Evolutionary conservation across 1,140 invertebrate species (phyloP).

Genomic region (Eulimnadia texana): DNA sequence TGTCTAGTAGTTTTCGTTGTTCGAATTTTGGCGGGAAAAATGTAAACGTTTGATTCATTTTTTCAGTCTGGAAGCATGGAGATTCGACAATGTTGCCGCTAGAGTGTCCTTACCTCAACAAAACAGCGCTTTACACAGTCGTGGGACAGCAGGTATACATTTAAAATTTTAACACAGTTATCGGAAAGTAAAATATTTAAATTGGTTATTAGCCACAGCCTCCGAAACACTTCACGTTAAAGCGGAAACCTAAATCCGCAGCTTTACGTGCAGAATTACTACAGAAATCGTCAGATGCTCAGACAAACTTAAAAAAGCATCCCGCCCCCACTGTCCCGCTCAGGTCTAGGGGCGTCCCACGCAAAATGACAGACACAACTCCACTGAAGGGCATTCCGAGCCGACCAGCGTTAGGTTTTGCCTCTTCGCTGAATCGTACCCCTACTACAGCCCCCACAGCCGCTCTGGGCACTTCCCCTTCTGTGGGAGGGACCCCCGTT

Average conservation of each 20-base stretch:
- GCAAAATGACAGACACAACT: conserved; percentile 91
- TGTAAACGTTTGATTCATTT: conserved; percentile 3
- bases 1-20: neutral
- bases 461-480: conserved; percentile 19
- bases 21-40: neutral
- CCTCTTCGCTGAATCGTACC: conserved; percentile 7
- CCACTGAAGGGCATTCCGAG: conserved; percentile 81
- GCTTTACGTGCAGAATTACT: conserved; percentile 73
- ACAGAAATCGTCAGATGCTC: conserved; percentile 74
- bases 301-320: conserved; percentile 71
- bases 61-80: conserved; percentile 58
- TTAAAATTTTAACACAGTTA: too few species aligned
- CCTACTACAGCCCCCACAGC: too few species aligned
- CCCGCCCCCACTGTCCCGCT: conserved; percentile 77
- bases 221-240: conserved; percentile 81
- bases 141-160: conserved; percentile 42
- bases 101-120: conserved; percentile 93
- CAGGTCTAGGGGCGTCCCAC: conserved; percentile 79
- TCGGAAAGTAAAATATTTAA: neutral
- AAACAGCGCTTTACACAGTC: conserved; percentile 72
- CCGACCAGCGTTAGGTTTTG: conserved; percentile 36
- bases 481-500: conserved; percentile 27
- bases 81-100: conserved; percentile 77
- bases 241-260: conserved; percentile 89
- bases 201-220: conserved; percentile 29